Evolutionary conservation across 2,888 invertebrate species (phyloP), one percentile per base, ranked within the genome.

Genomic region (Portevinia maculata): DNA sequence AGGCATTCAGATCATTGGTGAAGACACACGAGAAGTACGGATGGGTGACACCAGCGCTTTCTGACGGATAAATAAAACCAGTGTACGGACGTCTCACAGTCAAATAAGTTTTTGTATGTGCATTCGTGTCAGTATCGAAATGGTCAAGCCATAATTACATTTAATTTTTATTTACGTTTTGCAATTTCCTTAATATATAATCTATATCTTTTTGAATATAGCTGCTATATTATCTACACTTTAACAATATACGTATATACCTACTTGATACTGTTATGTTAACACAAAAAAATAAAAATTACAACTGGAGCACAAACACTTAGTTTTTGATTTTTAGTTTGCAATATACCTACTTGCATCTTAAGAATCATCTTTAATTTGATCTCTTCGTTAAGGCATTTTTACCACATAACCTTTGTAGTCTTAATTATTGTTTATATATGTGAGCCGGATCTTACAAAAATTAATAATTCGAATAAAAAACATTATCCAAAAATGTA

Each of bases 11-110:
- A 86, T 96, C 96, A 71, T 92, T 97, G 85, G 96, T 97, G 74
- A 96, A 96, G 90, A 97, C 96, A 7, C 97, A 97, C 89, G 96
- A 97, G 88, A 97, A 97, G 89, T 97, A 96, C 89, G 97, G 97
- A 64, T 97, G 97, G 97, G 96, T 97, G 55, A 97, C 97, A 24
- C 96, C 96, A 24, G 94, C 96, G 13, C 92, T 96, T 83, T 94
- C 96, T 50, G 97, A 97, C 90, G 97, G 97, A 88, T 97, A 94
- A 94, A 69, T 9, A 19, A 34, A 67, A 17, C 24, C 39, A 32
- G 28, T 19, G 9, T 52, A n/a, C 34, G 48, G 30, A 55, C 64
- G n/a, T 70, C 48, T 62, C 74, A 30, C 57, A 44, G 44, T 55
- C 13, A 62, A 74, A 57, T 50, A 28, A 53, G 57, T 79, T 69